Evolutionary conservation across 2,888 invertebrate species (phyloP).

Genomic region (Stratiomys singularior): DNA sequence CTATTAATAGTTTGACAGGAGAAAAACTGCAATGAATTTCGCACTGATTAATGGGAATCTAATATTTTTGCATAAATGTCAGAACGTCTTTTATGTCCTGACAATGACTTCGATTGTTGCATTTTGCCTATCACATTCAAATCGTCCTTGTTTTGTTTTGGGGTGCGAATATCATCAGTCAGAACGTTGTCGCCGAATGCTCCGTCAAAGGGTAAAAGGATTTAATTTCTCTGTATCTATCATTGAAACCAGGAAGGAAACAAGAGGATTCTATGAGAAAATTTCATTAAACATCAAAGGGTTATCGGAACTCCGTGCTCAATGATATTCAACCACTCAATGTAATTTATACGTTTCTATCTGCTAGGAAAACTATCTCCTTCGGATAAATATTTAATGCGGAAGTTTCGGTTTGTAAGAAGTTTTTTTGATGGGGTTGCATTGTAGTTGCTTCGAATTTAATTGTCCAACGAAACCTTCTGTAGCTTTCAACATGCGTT

Average conservation of each 20-base stretch:
- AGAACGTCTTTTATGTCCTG: slow-evolving; percentile 38
- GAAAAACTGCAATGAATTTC: slow-evolving; percentile 14
- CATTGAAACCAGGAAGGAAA: neutral
- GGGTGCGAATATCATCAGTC: slow-evolving; percentile 30
- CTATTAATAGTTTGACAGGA: neutral
- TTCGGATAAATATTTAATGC: neutral
- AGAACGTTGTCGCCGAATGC: neutral
- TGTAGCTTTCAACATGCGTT: neutral
- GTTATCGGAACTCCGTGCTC: neutral
- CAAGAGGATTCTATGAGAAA: neutral
- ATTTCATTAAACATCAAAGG: neutral
- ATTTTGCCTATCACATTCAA: slow-evolving; percentile 23
- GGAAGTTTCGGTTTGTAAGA: slow-evolving; percentile 2
- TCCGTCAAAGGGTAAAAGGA: neutral
- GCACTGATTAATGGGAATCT: slow-evolving; percentile 44
- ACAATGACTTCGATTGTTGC: slow-evolving; percentile 42
- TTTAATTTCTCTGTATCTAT: neutral
- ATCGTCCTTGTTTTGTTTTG: slow-evolving; percentile 11
- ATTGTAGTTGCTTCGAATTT: neutral
- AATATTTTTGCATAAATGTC: slow-evolving; percentile 46
- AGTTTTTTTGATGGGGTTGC: neutral
- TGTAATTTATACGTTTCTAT: neutral
- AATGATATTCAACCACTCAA: neutral
- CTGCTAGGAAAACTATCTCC: neutral
- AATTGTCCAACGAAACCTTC: neutral